These are phyloP conservation scores for Tetrao urogallus DNA, from an alignment of 2,113 vertebrate genomes.

Conservation along the genomic window DNA sequence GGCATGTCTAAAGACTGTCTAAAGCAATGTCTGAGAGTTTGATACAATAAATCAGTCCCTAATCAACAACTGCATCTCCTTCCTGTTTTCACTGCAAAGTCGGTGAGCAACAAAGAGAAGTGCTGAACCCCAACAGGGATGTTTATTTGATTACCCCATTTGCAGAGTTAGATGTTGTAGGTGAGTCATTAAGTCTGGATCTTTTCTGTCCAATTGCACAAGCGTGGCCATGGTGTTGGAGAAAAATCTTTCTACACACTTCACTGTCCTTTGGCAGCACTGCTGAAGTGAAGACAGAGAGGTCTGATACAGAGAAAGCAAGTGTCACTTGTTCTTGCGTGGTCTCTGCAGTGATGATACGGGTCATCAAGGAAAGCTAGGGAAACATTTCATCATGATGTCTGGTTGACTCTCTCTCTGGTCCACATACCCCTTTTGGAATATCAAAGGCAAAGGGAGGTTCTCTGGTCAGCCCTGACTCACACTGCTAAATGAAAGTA, in stretches of 20 bases:
- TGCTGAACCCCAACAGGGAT: background rate
- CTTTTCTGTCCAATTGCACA: background rate
- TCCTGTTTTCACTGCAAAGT: background rate
- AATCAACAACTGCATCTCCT: background rate
- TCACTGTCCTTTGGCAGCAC: background rate
- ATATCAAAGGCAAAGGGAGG: constrained; percentile 33
- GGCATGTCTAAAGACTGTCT: background rate
- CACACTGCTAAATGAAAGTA: background rate
- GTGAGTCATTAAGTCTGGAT: background rate
- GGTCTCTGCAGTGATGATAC: background rate
- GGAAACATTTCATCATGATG: background rate
- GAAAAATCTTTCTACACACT: background rate
- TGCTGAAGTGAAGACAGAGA: background rate
- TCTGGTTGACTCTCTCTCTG: background rate
- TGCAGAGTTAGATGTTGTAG: background rate
- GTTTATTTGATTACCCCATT: background rate
- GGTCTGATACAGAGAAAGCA: background rate
- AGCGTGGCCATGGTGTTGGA: background rate
- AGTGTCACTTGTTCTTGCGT: background rate
- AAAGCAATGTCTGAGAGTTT: background rate
- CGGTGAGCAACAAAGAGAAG: background rate
- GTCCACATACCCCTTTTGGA: background rate
- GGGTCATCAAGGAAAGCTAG: background rate
- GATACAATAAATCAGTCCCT: background rate
- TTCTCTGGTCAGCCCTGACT: constrained; percentile 31